A percentile compares a stretch with the other conserved stretches of the same genome.
These are phyloP conservation scores for Melipona bicolor DNA, from an alignment of 2,888 invertebrate genomes.

Conservation along the genomic window DNA sequence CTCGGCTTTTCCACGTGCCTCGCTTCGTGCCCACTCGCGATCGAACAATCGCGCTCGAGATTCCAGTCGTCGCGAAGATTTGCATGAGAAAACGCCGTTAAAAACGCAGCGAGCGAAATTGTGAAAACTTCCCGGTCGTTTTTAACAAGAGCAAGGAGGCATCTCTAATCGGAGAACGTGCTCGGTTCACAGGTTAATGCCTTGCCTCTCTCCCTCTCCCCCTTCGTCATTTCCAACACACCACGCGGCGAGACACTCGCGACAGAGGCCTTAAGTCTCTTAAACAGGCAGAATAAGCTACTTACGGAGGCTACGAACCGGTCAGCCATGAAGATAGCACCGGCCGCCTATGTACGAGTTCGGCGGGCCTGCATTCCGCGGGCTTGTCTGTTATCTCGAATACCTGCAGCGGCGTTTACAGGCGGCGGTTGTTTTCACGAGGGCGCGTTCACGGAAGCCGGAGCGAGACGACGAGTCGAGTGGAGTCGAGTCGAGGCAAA, in stretches of 20 bases:
- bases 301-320: conserved; percentile 61
- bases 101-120: not conserved
- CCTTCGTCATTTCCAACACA: not conserved
- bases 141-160: not conserved
- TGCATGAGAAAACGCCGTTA: not conserved
- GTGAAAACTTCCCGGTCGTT: not conserved
- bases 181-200: conserved; percentile 1
- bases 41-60: not conserved
- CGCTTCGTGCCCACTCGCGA: not conserved
- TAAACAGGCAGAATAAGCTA: conserved; percentile 63
- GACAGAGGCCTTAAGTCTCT: conserved; percentile 38
- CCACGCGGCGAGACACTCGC: not conserved
- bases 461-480: conserved; percentile 23
- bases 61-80: not conserved
- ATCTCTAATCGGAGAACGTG: not conserved
- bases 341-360: conserved; percentile 34
- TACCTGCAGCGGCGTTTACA: conserved; percentile 49
- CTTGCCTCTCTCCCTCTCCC: no score
- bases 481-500: conserved; percentile 2
- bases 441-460: conserved; percentile 59
- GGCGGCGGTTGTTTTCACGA: conserved; percentile 21
- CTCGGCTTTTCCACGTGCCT: not conserved
- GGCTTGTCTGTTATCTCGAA: conserved; percentile 63
- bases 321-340: conserved; percentile 65
- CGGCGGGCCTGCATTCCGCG: conserved; percentile 64